phyloP scores from a whole-genome alignment of 2,888 invertebrate genomes.

The Scrobipalpa atriplicella region DNA sequence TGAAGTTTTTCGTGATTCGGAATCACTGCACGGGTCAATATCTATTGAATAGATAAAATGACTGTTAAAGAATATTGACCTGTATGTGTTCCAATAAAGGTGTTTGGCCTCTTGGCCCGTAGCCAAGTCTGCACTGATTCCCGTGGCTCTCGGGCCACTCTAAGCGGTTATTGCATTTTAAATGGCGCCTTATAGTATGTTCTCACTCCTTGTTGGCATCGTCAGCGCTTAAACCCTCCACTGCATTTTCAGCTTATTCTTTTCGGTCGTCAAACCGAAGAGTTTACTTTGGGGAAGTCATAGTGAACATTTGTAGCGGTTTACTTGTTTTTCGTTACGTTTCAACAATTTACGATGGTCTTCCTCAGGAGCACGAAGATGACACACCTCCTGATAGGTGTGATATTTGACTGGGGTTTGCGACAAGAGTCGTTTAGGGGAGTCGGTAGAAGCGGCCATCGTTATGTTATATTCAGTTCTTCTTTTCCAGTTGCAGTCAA shows the following conservation, averaged over 20 bases:
- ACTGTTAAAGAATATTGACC: constrained; percentile 34
- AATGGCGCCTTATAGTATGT: constrained; percentile 51
- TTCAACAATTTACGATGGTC: too few species aligned
- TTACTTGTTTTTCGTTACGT: neutral
- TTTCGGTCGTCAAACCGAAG: constrained; percentile 11
- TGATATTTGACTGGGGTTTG: too few species aligned
- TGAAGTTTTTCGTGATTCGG: neutral
- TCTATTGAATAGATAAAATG: constrained; percentile 7
- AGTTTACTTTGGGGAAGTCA: neutral
- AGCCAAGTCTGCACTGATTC: constrained; percentile 57
- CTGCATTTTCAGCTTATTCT: constrained; percentile 22
- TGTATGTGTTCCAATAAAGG: constrained; percentile 48
- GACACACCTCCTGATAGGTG: too few species aligned
- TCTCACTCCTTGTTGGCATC: constrained; percentile 37
- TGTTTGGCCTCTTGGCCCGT: constrained; percentile 51
- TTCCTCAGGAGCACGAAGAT: too few species aligned
- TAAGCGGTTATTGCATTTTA: constrained; percentile 61
- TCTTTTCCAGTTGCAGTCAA: too few species aligned
- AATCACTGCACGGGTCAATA: neutral
- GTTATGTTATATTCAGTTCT: too few species aligned
- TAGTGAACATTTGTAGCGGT: neutral
- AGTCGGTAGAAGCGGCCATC: too few species aligned
- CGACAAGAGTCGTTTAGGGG: too few species aligned
- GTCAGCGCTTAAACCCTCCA: constrained; percentile 35
- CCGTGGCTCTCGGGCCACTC: constrained; percentile 47